Evolutionary conservation across 2,888 invertebrate species (phyloP), one percentile per base, ranked within the genome.

Genomic region (Caenorhabditis virilis): DNA sequence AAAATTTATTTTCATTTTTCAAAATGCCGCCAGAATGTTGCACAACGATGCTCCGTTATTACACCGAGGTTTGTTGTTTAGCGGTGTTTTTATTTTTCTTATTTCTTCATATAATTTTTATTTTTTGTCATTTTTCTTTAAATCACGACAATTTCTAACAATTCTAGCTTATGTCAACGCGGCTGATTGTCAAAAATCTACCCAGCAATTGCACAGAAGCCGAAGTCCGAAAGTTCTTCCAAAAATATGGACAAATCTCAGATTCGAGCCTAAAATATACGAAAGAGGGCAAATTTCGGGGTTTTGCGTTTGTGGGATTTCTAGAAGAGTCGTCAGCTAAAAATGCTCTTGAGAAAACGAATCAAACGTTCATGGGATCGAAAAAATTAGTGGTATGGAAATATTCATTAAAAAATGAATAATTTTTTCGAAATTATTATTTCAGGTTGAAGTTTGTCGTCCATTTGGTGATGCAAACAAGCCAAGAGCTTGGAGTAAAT

Each of bases 251-350:
- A 11, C 46, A 60, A 7, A 49, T 98, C 9, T 97, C 95, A 7
- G 97, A 98, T 86, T 88, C 95, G 7, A 91, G 93, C 79, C 85
- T 97, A 7, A 97, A 95, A 84, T 95, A 91, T 81, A 93, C 92
- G 0, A 88, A 90, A 52, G 73, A 74, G 26, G 95, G 95, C 9
- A 89, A 89, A 82, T 97, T 97, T 84, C 88, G 97, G 60, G 90
- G 91, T 78, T 97, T 97, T 86, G 93, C 90, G 4, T 97, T 97
- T 83, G 87, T 98, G 75, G 97, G 97, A 7, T 97, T 89, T 84
- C 89, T 91, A 82, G 89, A 87, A 22, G 90, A 90, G 65, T 88
- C 89, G 46, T 90, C 92, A 81, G 95, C 93, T 0, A 82, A 88
- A 46, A 87, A 87, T 30, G 95, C 95, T 0, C 87, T 89, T 30